These are phyloP conservation scores for Neoaliturus tenellus DNA, from an alignment of 2,888 invertebrate species.

Conservation along the genomic window DNA sequence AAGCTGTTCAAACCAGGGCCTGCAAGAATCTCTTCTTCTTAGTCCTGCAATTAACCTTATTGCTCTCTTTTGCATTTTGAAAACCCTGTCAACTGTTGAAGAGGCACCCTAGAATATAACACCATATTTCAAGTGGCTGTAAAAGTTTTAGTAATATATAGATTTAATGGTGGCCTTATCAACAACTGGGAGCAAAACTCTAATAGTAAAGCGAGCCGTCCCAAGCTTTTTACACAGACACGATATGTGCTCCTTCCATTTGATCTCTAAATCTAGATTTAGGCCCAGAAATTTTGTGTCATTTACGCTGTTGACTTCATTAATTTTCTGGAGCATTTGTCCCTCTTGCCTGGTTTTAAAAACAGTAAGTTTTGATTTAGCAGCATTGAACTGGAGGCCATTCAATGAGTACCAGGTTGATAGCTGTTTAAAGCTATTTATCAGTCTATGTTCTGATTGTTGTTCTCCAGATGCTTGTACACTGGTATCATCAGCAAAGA, in stretches of 20 bases:
- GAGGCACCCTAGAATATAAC: neutral
- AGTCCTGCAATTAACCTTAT: neutral
- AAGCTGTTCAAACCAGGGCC: neutral
- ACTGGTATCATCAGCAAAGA: too few relatives aligned
- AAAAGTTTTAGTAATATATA: neutral
- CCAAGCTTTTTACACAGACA: neutral
- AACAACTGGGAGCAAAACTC: neutral
- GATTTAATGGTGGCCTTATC: neutral
- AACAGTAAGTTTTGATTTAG: neutral
- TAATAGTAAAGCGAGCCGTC: neutral
- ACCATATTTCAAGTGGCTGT: neutral
- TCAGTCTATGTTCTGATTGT: neutral
- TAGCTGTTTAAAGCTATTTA: neutral
- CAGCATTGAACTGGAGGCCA: neutral
- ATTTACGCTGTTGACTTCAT: neutral
- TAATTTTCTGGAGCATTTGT: neutral
- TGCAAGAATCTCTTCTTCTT: neutral
- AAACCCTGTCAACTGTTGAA: neutral
- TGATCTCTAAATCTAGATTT: neutral
- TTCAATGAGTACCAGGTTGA: neutral
- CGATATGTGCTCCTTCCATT: neutral
- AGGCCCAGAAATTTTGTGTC: neutral
- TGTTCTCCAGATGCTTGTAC: too few relatives aligned
- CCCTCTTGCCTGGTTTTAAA: neutral
- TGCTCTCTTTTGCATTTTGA: conserved; percentile 22